phyloP scores from a whole-genome alignment of 92 coral and sea anemone genomes.

The Siderastrea siderea region DNA sequence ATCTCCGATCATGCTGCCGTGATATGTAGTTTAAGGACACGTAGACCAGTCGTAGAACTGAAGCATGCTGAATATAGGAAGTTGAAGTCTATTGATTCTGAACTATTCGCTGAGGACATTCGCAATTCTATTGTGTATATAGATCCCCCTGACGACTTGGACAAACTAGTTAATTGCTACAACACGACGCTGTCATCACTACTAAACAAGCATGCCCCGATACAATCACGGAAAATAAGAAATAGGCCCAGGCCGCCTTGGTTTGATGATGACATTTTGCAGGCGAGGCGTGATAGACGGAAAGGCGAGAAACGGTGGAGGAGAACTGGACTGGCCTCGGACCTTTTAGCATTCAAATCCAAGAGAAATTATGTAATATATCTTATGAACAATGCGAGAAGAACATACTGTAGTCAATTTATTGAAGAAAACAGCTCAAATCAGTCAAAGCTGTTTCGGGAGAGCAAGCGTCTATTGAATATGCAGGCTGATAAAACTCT shows the following conservation, averaged over 20 bases:
- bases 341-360: constrained; percentile 30
- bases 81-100: constrained; percentile 34
- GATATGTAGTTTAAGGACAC: constrained; percentile 25
- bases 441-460: too few relatives aligned
- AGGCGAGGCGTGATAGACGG: constrained; percentile 59
- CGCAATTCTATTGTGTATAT: constrained; percentile 19
- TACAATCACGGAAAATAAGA: constrained; percentile 35
- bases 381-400: constrained; percentile 62
- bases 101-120: constrained; percentile 17
- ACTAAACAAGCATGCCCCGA: constrained; percentile 62
- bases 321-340: too few relatives aligned
- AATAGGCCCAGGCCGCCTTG: constrained; percentile 48
- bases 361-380: constrained; percentile 36
- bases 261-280: constrained; percentile 53
- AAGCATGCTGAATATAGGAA: constrained; percentile 50
- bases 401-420: constrained; percentile 28
- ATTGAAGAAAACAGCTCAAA: constrained; percentile 48
- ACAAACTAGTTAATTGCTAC: constrained; percentile 55
- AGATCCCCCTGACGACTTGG: constrained; percentile 38
- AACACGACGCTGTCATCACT: constrained; percentile 27
- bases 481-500: constrained; percentile 13
- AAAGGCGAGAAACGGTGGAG: constrained; percentile 54
- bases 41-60: background rate
- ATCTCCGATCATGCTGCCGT: constrained; percentile 43
- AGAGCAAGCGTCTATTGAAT: constrained; percentile 18